These are phyloP conservation scores for Arnoldichthys spilopterus DNA, from an alignment of 2,797 vertebrate genomes.

Conservation along the genomic window DNA sequence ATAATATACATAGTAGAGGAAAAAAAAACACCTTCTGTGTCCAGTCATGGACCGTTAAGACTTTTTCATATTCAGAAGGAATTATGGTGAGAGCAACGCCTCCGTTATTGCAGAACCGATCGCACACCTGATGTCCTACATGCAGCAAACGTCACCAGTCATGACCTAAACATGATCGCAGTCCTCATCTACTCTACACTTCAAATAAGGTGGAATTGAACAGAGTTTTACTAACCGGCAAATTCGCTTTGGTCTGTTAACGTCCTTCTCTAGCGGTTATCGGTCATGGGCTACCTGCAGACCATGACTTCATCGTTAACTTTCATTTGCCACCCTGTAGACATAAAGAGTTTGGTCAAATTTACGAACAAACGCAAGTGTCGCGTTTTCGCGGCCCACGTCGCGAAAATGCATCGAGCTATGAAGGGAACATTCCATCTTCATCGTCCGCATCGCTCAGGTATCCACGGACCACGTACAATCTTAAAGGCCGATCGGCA, in stretches of 20 bases:
- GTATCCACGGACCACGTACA: neutral
- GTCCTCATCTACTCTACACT: slow-evolving; percentile 30
- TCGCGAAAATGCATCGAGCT: neutral
- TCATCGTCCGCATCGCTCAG: neutral
- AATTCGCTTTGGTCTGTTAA: slow-evolving; percentile 55
- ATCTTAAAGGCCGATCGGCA: no score
- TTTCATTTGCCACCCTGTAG: neutral
- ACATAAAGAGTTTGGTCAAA: neutral
- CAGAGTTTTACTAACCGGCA: neutral
- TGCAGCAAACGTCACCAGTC: neutral
- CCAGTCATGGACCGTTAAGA: slow-evolving; percentile 25
- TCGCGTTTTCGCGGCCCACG: neutral
- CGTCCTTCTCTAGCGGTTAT: slow-evolving; percentile 8
- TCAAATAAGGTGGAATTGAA: slow-evolving; percentile 24
- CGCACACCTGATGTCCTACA: slow-evolving; percentile 10
- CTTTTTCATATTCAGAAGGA: neutral
- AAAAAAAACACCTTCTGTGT: slow-evolving; percentile 26
- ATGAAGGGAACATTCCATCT: neutral
- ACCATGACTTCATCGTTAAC: neutral
- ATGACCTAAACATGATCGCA: neutral
- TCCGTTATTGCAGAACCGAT: slow-evolving; percentile 4
- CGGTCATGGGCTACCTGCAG: slow-evolving; percentile 5
- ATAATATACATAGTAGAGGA: slow-evolving; percentile 44
- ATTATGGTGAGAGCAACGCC: slow-evolving; percentile 3
- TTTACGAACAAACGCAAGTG: slow-evolving; percentile 5